Evolutionary conservation across 2,797 vertebrate genomes (phyloP), one percentile per base, ranked within the genome.

Genomic region (Notamacropus eugenii): DNA sequence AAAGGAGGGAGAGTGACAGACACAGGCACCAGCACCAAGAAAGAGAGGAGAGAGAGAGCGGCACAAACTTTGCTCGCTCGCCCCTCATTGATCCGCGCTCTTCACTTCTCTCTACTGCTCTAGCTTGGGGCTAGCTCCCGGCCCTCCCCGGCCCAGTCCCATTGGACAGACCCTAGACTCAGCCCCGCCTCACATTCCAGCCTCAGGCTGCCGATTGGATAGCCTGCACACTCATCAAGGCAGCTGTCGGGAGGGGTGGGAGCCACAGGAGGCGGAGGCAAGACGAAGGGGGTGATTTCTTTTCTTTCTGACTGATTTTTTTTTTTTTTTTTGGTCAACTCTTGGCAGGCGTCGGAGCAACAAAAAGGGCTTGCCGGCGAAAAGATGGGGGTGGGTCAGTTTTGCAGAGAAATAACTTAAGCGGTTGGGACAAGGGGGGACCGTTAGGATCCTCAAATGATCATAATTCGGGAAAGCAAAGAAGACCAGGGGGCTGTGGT

Each of bases 361-460:
- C 91, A 90, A 92, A 93, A 91, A 96, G 93, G 52, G 96, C 96
- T 46, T 82, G 96, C 97, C 5, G 58, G 90, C 54, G 94, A 93
- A 95, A 82, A 24, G 95, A 97, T 94, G 97, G 97, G 96, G 97
- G 96, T 94, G 93, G 97, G 96, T 95, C 95, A 92, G 95, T 56
- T 93, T 96, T 95, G 93, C 94, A 96, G 96, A 97, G 96, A 97
- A 97, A 98, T 98, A 97, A 96, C 93, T 97, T 95, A 62, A 56
- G 97, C 90, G 96, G 92, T 91, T 27, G 62, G 74, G 91, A 62
- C 92, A n/a, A 90, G 90, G 90, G 93, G 50, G 62, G 93, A 90
- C 91, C 94, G 95, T 56, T 90, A 90, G 94, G 91, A 90, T 96
- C 95, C 95, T 95, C 54, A 46, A 67, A 96, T 93, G 87, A 96